Evolutionary conservation across 2,113 vertebrate genomes (phyloP), one percentile per base, ranked within the genome.

Genomic region (Rissa tridactyla): DNA sequence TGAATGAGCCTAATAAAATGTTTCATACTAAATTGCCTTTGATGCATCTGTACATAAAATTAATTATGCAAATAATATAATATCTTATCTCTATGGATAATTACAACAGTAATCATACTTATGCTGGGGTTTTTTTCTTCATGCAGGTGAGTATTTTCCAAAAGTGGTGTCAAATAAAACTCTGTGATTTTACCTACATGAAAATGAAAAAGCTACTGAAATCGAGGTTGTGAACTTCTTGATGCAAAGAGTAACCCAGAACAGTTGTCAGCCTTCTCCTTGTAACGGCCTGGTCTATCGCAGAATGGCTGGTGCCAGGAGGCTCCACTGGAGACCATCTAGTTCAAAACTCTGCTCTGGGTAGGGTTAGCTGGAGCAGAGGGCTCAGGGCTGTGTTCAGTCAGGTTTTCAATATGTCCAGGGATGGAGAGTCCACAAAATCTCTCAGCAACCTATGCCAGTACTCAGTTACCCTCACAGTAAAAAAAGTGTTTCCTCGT

Each of bases 1-100:
- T 97, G 88, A 95, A 29, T 86, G 88, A 95, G 88, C 13, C 62
- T 94, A 94, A 61, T 90, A 94, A 92, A 97, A 82, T 85, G 36
- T 46, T 91, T 96, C 79, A 94, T 85, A 86, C 83, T 94, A 83
- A 97, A 96, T 96, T 95, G 51, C 60, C 51, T 95, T 86, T 97
- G 79, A 94, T 89, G 79, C 73, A 68, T 66, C 64, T 80, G 23
- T 44, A 96, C 52, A 88, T 61, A 84, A 82, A 97, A 97, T 94
- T 96, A 96, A 97, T 97, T 97, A 96, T 79, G 79, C 77, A 96
- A 96, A 95, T 91, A 94, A 77, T 72, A 91, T 60, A 86, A 90
- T 90, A 96, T 90, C 60, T 82, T 85, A 68, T 97, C 65, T 92
- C 68, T 91, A 72, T 44, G 51, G 86, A 78, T 96, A 96, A 97